Percentiles rank a stretch among this genome's conserved stretches.
phyloP scores from a whole-genome alignment of 2,888 invertebrate species.

The Serripes groenlandicus region DNA sequence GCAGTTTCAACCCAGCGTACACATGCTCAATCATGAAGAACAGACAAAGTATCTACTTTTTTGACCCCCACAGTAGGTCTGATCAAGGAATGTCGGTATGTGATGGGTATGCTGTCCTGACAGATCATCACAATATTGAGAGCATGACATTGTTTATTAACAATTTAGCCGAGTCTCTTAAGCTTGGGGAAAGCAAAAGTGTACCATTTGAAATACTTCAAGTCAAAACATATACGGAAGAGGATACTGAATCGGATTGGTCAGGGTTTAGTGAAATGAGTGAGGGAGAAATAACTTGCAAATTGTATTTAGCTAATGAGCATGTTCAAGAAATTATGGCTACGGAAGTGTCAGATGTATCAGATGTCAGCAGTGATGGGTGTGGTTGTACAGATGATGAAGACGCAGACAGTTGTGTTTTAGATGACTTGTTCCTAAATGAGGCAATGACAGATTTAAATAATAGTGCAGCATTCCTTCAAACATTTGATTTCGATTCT shows the following conservation, averaged over 20 bases:
- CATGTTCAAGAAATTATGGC: not conserved
- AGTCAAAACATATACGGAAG: not conserved
- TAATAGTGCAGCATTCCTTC: not conserved
- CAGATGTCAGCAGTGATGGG: not conserved
- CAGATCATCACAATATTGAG: not conserved
- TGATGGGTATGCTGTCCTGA: slow-evolving; percentile 2
- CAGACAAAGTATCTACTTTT: not conserved
- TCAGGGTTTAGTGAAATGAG: slow-evolving; percentile 5
- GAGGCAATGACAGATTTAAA: not conserved
- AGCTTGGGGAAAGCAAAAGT: not conserved
- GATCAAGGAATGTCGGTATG: not conserved
- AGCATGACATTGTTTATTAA: not conserved
- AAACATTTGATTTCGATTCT: not conserved
- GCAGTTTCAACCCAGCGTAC: not conserved
- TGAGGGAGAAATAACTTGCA: not conserved
- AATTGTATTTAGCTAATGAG: not conserved
- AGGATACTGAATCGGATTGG: not conserved
- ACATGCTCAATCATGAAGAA: slow-evolving; percentile 4
- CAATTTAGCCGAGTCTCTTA: not conserved
- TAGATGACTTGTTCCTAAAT: not conserved
- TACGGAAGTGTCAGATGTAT: not conserved
- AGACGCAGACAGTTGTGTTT: not conserved
- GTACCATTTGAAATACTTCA: slow-evolving; percentile 1
- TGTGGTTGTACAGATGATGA: not conserved
- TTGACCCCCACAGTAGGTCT: slow-evolving; percentile 21